These are phyloP conservation scores for Dicycla oo DNA, from an alignment of 2,888 invertebrate species.

Conservation along the genomic window DNA sequence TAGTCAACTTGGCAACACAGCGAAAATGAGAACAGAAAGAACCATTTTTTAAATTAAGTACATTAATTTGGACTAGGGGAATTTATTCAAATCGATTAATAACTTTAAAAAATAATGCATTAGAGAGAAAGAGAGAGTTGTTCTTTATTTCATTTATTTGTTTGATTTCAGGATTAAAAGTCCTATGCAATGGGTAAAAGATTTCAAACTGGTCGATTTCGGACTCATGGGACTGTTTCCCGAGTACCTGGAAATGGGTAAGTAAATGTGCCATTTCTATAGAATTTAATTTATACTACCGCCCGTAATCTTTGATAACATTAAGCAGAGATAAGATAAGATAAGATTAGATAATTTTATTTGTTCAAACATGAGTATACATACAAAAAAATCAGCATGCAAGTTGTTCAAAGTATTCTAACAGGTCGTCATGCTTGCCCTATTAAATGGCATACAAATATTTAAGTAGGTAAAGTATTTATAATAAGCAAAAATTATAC, in stretches of 20 bases:
- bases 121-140: background rate
- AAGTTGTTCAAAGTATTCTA: too few relatives aligned
- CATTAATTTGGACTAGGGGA: background rate
- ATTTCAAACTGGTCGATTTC: constrained; percentile 96
- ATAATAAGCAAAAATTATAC: too few relatives aligned
- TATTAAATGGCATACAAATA: too few relatives aligned
- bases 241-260: constrained; percentile 99
- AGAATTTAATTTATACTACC: background rate
- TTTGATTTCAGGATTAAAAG: constrained; percentile 82
- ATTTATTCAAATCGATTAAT: background rate
- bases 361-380: too few relatives aligned
- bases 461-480: too few relatives aligned
- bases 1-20: background rate
- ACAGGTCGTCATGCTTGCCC: too few relatives aligned
- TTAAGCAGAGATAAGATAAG: too few relatives aligned
- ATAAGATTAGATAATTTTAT: too few relatives aligned
- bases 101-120: background rate
- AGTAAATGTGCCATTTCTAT: constrained; percentile 62
- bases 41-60: background rate
- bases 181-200: constrained; percentile 95
- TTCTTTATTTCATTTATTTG: background rate
- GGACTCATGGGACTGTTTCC: constrained; percentile 97
- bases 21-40: background rate
- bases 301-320: background rate
- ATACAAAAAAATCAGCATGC: too few relatives aligned